Evolutionary conservation across 2,797 vertebrate genomes (phyloP).

Genomic region (Champsocephalus esox): DNA sequence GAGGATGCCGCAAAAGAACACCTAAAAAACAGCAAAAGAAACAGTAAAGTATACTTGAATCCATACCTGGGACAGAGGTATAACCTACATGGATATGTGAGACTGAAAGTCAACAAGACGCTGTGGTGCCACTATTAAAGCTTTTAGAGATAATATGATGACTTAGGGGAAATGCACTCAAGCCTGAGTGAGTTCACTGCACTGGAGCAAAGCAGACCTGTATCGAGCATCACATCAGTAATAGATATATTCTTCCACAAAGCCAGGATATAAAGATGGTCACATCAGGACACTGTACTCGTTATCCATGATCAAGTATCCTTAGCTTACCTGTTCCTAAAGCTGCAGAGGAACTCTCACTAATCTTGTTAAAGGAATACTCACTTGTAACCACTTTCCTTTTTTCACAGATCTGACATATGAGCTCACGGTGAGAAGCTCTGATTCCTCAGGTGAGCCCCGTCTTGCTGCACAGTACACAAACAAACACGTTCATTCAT

Average conservation of each 20-base stretch:
- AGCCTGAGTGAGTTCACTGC: constrained; percentile 4
- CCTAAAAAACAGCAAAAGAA: neutral
- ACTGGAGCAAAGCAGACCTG: constrained; percentile 3
- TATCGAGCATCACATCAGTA: constrained; percentile 17
- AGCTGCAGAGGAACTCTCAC: constrained; percentile 44
- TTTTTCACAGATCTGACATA: constrained; percentile 92
- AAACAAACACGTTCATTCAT: neutral
- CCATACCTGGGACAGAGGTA: neutral
- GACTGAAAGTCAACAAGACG: constrained; percentile 8
- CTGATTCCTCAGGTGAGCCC: constrained; percentile 92
- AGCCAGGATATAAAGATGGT: constrained; percentile 10
- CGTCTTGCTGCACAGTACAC: neutral
- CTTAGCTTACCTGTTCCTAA: constrained; percentile 29
- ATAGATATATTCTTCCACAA: constrained; percentile 10
- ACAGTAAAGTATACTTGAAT: neutral
- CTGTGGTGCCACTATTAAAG: constrained; percentile 23
- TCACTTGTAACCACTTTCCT: constrained; percentile 23
- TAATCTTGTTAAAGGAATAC: constrained; percentile 57
- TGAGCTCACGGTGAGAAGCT: constrained; percentile 93
- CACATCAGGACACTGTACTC: constrained; percentile 1
- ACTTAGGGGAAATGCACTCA: constrained; percentile 34
- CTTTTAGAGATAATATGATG: constrained; percentile 27
- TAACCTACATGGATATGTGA: constrained; percentile 3
- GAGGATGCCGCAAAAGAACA: neutral
- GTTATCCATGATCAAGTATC: constrained; percentile 29